Base-by-base conservation (phyloP, 2,888 invertebrate species). In the Euzophera pinguis region DNA sequence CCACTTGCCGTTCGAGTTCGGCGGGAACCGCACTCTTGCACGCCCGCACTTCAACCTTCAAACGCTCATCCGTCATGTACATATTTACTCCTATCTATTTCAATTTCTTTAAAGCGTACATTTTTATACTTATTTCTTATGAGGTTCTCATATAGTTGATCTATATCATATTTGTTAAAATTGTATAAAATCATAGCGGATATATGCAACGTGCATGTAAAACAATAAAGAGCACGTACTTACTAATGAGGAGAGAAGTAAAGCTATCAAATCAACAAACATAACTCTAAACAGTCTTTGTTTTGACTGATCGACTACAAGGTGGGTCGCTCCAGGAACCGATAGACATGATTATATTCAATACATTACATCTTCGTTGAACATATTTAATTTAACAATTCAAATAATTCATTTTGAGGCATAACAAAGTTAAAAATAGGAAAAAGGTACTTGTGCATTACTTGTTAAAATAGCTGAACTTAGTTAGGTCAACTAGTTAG, bases 41-140 rank as follows among this genome's bases (percentile, higher is more conserved):
- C 29, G 12, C 13, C 55, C 55, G 53, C 56, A 22, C 22, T 22
- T 22, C 22, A 22, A 22, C 2, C 49, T 61, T n/a, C n/a, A 59
- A 50, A 57, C 72, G 67, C 66, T 71, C 81, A 72, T 74, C 74
- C 84, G 80, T 82, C 80, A 77, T 78, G 77, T 76, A 80, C 69
- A 69, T 74, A 70, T 70, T 83, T 87, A 86, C 83, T 73, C 73
- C 84, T 80, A 80, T 75, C 86, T 87, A 83, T 81, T 62, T 76
- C 79, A 84, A 87, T 86, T 87, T 89, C 86, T 82, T 90, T 90
- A 90, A 90, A 89, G 90, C 90, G 90, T 90, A 90, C 86, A 88
- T 86, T 89, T 81, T 89, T 88, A 88, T 89, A 77, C 84, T 88
- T 87, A 88, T 71, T 73, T 73, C 70, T 78, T 84, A 85, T 79